Base-by-base conservation (phyloP, 2,888 invertebrate species). In the Rhimphoctona megacephalus region DNA sequence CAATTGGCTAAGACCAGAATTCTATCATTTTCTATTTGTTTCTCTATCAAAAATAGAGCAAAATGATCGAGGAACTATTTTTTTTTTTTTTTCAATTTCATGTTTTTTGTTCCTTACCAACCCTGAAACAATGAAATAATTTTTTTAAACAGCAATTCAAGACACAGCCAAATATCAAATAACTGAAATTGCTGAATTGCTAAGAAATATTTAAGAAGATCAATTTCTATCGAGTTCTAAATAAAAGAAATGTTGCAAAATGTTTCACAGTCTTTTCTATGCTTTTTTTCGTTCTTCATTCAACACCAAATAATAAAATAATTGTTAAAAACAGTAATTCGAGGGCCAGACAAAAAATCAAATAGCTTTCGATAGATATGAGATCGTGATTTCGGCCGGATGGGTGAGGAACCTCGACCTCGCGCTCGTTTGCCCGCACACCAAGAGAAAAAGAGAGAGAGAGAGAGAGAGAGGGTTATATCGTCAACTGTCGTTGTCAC, bases 361-460 rank as follows among this genome's bases (percentile, higher is more conserved):
- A 85, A 77, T 79, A 83, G 67, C 83, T 83, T 79, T 88, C 87
- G 85, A 88, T 88, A 85, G 83, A 87, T 87, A 88, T 46, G 87
- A 81, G 81, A 87, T 88, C 72, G 83, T 89, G 86, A 86, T 83
- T 87, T 89, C 90, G 89, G 88, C 88, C 90, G 91, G 92, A 92
- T 91, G 92, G 92, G 91, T 89, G 92, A 92, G 93, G 91, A 91
- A 89, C 91, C 90, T 91, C 91, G 90, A 90, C 91, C 90, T 91
- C 92, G 92, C 92, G 92, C 91, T 87, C 90, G 89, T 89, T 90
- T 90, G 90, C 72, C 54, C 81, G 85, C 85, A 87, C 88, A 87
- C 83, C 84, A 30, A 61, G 19, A 72, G 14, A 30, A 43, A 78
- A 54, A 67, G 57, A 67, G 52, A 64, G 52, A 64, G 72, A 67